phyloP scores from a whole-genome alignment of 2,113 vertebrate genomes.

The Phalacrocorax brasilianus region DNA sequence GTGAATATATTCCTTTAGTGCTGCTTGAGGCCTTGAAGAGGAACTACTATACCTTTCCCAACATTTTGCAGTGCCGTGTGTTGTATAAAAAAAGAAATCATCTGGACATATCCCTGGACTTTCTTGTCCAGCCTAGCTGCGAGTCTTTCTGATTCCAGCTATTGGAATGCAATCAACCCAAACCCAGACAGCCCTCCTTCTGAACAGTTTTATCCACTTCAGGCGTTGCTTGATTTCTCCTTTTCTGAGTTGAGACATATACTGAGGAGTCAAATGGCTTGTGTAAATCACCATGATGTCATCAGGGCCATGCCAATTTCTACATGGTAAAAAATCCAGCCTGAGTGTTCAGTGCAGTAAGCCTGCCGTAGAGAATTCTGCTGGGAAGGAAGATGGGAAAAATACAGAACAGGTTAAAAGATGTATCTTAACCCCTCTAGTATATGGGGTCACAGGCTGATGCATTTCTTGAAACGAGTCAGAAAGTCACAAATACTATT shows the following conservation, averaged over 20 bases:
- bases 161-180: neutral
- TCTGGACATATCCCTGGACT: neutral
- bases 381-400: neutral
- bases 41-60: neutral
- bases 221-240: neutral
- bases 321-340: neutral
- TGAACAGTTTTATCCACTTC: neutral
- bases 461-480: neutral
- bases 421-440: neutral
- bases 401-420: neutral
- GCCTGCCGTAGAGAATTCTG: neutral
- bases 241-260: neutral
- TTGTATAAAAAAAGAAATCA: neutral
- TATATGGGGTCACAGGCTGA: neutral
- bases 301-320: neutral
- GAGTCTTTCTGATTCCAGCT: neutral
- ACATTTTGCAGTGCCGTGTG: neutral
- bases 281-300: neutral
- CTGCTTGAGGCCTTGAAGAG: conserved; percentile 22
- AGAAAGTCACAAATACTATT: neutral
- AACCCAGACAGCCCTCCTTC: neutral
- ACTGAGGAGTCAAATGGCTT: neutral
- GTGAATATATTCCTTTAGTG: neutral
- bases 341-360: neutral
- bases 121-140: neutral